Base-by-base conservation (phyloP, 2,797 vertebrate genomes). In the Leuciscus waleckii region DNA sequence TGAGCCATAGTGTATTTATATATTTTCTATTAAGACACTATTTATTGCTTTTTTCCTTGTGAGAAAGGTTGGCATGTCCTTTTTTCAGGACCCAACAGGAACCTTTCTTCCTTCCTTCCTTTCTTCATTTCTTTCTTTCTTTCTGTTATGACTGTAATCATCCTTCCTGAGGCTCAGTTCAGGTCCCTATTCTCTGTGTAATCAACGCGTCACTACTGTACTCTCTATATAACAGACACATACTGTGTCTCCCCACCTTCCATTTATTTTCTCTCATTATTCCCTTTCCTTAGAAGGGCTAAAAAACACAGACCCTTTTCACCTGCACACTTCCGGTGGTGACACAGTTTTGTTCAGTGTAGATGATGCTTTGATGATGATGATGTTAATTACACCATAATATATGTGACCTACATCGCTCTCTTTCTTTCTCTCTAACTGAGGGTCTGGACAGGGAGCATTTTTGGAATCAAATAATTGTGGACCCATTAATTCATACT, bases 311-410 rank as follows among this genome's bases (percentile, higher is more conserved):
- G 37, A 23, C 54, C 37, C 35, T 19, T 86, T 82, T 87, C 79
- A 86, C 74, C 68, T 81, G 67, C 29, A 84, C 49, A 4, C n/a
- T 41, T 43, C 82, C 49, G 16, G 54, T 46, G 80, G 17, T 56
- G 75, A 86, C 84, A 79, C 83, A 70, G 65, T 90, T 93, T 92
- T 90, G 87, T 91, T 89, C 80, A 13, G 84, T 74, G 78, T 90
- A 82, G 89, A 92, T 89, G 84, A 91, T 91, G 91, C 90, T 89
- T 81, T 89, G 90, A 93, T 91, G 90, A 91, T 94, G 71, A 92
- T 49, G 14, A 90, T 89, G 81, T 88, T 93, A 94, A 95, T 94
- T 92, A 91, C 91, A 32, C 85, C 86, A 86, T 93, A 94, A 93
- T 94, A 93, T 93, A 89, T 92, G 90, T 91, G 91, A 90, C 89